phyloP scores from a whole-genome alignment of 2,888 invertebrate genomes.

The Luperina nickerlii region DNA sequence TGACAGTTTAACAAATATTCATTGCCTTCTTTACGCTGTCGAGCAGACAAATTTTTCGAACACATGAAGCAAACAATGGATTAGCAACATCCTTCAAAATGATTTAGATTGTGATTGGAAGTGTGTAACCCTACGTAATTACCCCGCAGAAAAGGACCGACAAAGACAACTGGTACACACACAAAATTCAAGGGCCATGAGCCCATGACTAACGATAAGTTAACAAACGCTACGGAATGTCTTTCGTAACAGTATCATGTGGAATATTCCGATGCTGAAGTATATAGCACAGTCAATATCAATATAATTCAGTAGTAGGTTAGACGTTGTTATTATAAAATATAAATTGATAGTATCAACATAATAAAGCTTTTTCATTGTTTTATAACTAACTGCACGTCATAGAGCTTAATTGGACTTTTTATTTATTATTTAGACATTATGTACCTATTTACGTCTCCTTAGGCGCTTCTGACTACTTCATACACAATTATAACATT shows the following conservation, averaged over 20 bases:
- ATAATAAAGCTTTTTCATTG: conserved; percentile 11
- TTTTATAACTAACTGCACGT: conserved; percentile 12
- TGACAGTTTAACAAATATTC: no score
- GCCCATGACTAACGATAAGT: conserved; percentile 70
- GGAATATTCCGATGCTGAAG: conserved; percentile 69
- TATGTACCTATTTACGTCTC: background rate
- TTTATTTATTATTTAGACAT: background rate
- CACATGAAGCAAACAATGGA: background rate
- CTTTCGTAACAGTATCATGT: conserved; percentile 50
- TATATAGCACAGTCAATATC: conserved; percentile 34
- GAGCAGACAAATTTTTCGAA: background rate
- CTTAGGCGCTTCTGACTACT: background rate
- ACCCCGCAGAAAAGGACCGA: conserved; percentile 2
- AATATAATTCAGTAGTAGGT: conserved; percentile 34
- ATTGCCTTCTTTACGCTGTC: no score
- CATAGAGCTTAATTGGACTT: conserved; percentile 2
- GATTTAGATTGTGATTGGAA: background rate
- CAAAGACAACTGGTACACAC: conserved; percentile 20
- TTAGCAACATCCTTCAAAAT: background rate
- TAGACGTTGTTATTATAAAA: conserved; percentile 30
- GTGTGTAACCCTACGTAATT: background rate
- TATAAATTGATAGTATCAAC: conserved; percentile 17
- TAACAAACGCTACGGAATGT: conserved; percentile 67
- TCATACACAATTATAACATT: background rate
- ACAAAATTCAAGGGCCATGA: conserved; percentile 47